Evolutionary conservation across 1,140 invertebrate species (phyloP), one percentile per base, ranked within the genome.

Genomic region (Conus betulinus): DNA sequence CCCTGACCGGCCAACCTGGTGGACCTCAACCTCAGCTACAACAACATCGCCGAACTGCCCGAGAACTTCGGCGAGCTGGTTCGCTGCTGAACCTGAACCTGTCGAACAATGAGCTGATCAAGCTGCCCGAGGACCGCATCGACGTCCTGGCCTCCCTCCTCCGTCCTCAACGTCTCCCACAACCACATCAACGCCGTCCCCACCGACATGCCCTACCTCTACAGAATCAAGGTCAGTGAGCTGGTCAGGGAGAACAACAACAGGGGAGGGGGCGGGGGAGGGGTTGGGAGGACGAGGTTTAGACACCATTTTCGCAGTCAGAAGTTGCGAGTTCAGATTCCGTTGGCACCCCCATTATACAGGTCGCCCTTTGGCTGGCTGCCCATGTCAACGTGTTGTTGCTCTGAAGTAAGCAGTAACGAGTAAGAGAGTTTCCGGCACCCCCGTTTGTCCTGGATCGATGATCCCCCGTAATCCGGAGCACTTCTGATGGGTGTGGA

Each of bases 181-280:
- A 95, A 94, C 87, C 92, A 92, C 74, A 91, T 94, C n/a, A 92
- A 90, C 55, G 89, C 87, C 23, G 85, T 95, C 5, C 94, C 93
- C 11, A 84, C 87, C 6, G 94, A 94, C 84, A 78, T 95, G 27
- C 92, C 93, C 10, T 94, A 92, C 74, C 89, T 95, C 25, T 95
- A 94, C 87, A 88, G 94, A 27, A 90, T 93, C 79, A 78, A 57
- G 74, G 71, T 53, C 8, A 60, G 57, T 39, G 39, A 10, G 63
- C 15, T 71, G n/a, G 63, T 39, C 39, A 39, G 3, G 39, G n/a
- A 39, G 0, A 39, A 15, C 57, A 60, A 60, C 15, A 60, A n/a
- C n/a, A n/a, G n/a, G 57, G 57, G 57, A 4, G 4, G 57, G 57
- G 57, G 57, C 0, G 57, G 57, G 57, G 57, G 57, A 0, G 1